Evolutionary conservation across 2,113 vertebrate genomes (phyloP), one percentile per base, ranked within the genome.

Genomic region (Odocoileus hemionus): DNA sequence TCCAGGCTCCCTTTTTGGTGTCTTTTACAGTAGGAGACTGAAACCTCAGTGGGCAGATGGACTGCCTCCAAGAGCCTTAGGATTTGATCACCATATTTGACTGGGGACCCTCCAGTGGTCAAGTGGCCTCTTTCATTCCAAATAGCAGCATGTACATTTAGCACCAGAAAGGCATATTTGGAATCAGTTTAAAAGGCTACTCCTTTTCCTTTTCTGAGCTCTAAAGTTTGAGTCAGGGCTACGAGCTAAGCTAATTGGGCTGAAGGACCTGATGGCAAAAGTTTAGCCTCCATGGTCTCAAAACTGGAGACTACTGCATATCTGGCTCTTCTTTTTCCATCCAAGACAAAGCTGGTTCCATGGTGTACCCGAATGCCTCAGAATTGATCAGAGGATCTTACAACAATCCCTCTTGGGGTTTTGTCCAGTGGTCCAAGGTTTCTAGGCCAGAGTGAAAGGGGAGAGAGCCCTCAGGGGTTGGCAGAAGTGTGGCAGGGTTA

Each of bases 1-100:
- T 70, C 4, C 0, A 0, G 21, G 4, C 4, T 70, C 64, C n/a
- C n/a, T 70, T 36, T 70, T 21, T 21, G n/a, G 64, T 70, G 64
- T 21, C 4, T n/a, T 70, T 36, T 70, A 9, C 17, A n/a, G 36
- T 6, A 8, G 17, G 64, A 70, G 64, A 70, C n/a, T 70, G 17
- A 70, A 36, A 70, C 8, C 2, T 70, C 64, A 70, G n/a, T 0
- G 17, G n/a, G 33, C 19, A 70, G 64, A 36, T 36, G 17, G 17
- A 21, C 19, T 70, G 10, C 17, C 64, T 70, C n/a, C 4, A 5
- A 70, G 36, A 64, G 33, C 17, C n/a, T 70, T 11, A 19, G 64
- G n/a, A 70, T 70, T 70, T 21, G n/a, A n/a, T 70, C 64, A 70
- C n/a, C n/a, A 36, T 70, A 21, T 36, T 70, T 36, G n/a, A 70